Evolutionary conservation across 2,888 invertebrate species (phyloP), one percentile per base, ranked within the genome.

Genomic region (Colostygia pectinataria): DNA sequence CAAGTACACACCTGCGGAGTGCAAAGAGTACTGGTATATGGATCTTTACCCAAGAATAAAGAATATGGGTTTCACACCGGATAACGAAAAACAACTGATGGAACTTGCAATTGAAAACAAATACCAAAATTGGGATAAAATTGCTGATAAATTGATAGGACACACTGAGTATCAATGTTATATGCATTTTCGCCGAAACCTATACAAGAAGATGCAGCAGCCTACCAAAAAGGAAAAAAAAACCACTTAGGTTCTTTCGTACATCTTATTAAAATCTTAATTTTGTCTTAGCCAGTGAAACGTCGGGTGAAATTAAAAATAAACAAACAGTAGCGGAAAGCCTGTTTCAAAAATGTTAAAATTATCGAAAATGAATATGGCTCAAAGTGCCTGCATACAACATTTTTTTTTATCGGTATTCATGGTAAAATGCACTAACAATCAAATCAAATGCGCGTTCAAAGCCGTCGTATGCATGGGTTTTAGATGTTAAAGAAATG

Each of bases 11-110:
- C 48, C 48, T 14, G 37, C 32, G 3, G 37, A 49, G 12, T 49
- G 48, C 33, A 27, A 42, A 23, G 48, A 49, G 15, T 49, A 13
- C 10, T 49, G 48, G 48, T 42, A 42, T 15, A 42, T 49, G 48
- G 33, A 41, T 10, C 15, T 49, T 6, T 42, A 49, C 15, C 48
- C 48, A 6, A 14, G 7, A 4, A 23, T 49, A 2, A 42, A 33
- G 25, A 42, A 49, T 13, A 38, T 42, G 32, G 32, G 25, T 0
- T 48, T 48, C 10, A 42, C 20, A 14, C 10, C 5, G 10, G 38
- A 8, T 2, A 42, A 32, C n/a, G 27, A 49, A 2, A 37, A 23
- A n/a, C 8, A 27, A 3, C 4, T 49, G 20, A 12, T 38, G 5
- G 14, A 42, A 1, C 38, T 42, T n/a, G 42, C 42, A 0, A 13